Evolutionary conservation across 2,888 invertebrate genomes (phyloP).

Genomic region (Mayetiola destructor): DNA sequence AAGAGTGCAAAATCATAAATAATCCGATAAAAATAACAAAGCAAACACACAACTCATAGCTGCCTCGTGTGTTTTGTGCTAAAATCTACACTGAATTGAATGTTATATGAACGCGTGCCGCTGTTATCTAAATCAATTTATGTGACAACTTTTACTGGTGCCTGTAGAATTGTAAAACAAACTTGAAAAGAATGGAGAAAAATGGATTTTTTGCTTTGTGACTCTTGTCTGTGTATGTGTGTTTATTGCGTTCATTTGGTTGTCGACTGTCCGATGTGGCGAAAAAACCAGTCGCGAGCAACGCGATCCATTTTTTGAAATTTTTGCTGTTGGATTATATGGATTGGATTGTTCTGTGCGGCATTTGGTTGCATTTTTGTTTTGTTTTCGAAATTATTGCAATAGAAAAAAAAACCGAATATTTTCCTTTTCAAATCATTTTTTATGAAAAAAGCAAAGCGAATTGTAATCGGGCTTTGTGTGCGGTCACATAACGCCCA

Average conservation of each 20-base stretch:
- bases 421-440: no score
- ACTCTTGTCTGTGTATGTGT: background rate
- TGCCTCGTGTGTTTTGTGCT: no score
- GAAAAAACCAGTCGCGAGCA: background rate
- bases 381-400: background rate
- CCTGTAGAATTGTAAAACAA: background rate
- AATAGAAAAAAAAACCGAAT: background rate
- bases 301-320: no score
- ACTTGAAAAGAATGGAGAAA: background rate
- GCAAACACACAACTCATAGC: no score
- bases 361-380: background rate
- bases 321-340: no score
- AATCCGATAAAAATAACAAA: no score
- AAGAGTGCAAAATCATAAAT: no score
- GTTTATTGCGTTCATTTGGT: background rate
- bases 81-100: no score
- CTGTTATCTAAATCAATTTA: conserved; percentile 16
- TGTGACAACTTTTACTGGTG: conserved; percentile 14
- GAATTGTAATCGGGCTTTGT: conserved; percentile 3
- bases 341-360: background rate
- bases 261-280: background rate
- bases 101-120: conserved; percentile 15
- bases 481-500: conserved; percentile 10
- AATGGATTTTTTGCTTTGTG: background rate
- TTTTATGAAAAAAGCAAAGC: no score